phyloP scores from a whole-genome alignment of 2,113 vertebrate species.

The Kryptolebias marmoratus region DNA sequence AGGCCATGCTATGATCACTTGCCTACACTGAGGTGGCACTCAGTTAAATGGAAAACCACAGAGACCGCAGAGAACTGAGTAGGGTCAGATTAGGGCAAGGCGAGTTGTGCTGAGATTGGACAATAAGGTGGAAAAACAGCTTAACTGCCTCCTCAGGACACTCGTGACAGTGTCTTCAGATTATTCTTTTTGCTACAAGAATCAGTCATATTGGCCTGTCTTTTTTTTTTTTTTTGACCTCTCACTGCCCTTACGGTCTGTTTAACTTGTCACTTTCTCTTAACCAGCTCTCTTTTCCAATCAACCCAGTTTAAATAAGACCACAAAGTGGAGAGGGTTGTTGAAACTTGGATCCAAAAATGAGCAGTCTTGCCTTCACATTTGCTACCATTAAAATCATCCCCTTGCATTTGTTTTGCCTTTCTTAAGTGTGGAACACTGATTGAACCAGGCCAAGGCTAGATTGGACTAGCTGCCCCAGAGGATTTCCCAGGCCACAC shows the following conservation, averaged over 20 bases:
- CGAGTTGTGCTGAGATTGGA: no score
- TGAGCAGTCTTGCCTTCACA: conserved; percentile 35
- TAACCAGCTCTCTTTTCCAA: conserved; percentile 49
- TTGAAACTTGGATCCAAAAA: conserved; percentile 59
- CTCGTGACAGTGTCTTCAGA: conserved; percentile 47
- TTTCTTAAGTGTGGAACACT: conserved; percentile 63
- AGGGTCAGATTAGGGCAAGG: no score
- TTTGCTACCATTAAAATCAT: conserved; percentile 55
- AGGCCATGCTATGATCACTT: no score
- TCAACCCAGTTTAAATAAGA: conserved; percentile 59
- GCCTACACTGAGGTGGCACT: no score
- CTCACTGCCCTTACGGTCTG: conserved; percentile 50
- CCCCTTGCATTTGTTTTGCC: conserved; percentile 62
- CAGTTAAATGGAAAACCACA: no score
- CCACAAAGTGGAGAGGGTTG: conserved; percentile 43
- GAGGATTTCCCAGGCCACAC: conserved; percentile 71
- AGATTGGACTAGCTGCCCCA: conserved; percentile 69
- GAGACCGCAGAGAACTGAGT: no score
- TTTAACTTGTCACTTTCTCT: conserved; percentile 60
- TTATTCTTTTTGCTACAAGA: conserved; percentile 45
- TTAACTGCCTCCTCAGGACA: conserved; percentile 44
- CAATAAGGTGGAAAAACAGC: no score
- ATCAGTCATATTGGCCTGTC: conserved; percentile 33
- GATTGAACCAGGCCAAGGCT: conserved; percentile 71
- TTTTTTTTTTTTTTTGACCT: conserved; percentile 52